Base-by-base conservation (phyloP, 2,888 invertebrate genomes). In the Hydrotaea diabolus region DNA sequence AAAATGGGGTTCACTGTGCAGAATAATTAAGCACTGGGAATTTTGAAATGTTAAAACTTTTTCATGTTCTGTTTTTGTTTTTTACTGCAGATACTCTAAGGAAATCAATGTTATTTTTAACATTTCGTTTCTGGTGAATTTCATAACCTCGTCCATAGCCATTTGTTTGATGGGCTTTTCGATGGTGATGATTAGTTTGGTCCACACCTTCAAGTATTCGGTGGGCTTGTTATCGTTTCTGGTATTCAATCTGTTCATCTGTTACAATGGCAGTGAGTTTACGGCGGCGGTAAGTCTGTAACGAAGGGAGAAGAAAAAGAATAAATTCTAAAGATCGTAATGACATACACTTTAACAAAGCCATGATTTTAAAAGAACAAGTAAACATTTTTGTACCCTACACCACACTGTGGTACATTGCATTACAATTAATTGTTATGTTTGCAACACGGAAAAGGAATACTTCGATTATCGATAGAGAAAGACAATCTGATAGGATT, bases 161-260 rank as follows among this genome's bases (percentile, higher is more conserved):
- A 90, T 91, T 46, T 91, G 91, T 21, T 80, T 91, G 74, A 90
- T 90, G 87, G 89, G 87, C 17, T 87, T 88, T 31, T 89, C 90
- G 0, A 89, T 91, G 80, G 83, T 90, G 39, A 88, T 88, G 80
- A 87, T 90, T n/a, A 87, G 79, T 57, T 3, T 87, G 39, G 80
- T 84, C 0, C 82, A 87, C 0, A 82, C 88, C n/a, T 74, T 87
- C 3, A 89, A 90, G 26, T 89, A 89, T 71, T 88, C 88, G 0
- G 88, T 89, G 46, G 90, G 89, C 0, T 79, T 91, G 57, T 4
- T 90, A 15, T 49, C 87, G 0, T 90, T 91, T 69, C 75, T 91
- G 9, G 71, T 90, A 0, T 89, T 90, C 21, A 87, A 87, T 0
- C 81, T 89, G 0, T 85, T 88, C 46, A 90, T 89, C 8, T 91